A percentile compares a stretch with the other conserved stretches of the same genome.
Conservation (phyloP, 2,113 vertebrate species). For the Cheilinus undulatus region DNA sequence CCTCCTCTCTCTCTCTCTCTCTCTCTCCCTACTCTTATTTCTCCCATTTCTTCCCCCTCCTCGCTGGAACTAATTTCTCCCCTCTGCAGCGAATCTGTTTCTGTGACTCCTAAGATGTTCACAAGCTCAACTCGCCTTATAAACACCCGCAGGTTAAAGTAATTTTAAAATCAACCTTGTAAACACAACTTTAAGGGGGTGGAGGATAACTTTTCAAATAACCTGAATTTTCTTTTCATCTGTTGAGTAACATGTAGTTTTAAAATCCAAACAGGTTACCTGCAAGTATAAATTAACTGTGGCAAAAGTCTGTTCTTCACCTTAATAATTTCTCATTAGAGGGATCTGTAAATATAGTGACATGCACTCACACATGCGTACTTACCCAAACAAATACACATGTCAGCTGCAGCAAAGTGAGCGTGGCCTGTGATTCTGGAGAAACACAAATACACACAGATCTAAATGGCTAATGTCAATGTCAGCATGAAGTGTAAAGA, state of each 20-base stretch:
- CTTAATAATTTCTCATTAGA: conserved; percentile 74
- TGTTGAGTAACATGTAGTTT: conserved; percentile 35
- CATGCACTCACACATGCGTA: conserved; percentile 14
- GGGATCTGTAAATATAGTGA: conserved; percentile 65
- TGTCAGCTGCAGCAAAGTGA: conserved; percentile 55
- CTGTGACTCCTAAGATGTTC: conserved; percentile 75
- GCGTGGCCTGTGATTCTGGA: conserved; percentile 57
- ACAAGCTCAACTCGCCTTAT: conserved; percentile 67
- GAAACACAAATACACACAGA: conserved; percentile 73
- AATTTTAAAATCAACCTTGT: conserved; percentile 75
- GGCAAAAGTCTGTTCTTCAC: conserved; percentile 44
- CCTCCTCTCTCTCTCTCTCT: conserved; percentile 1
- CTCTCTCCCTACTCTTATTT: neutral
- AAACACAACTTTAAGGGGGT: conserved; percentile 55
- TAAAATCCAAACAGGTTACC: conserved; percentile 44
- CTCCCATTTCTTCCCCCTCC: conserved; percentile 1
- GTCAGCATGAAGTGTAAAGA: conserved; percentile 74
- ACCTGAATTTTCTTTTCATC: conserved; percentile 63
- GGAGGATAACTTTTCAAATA: conserved; percentile 47
- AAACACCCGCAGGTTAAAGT: conserved; percentile 75
- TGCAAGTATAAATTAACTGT: conserved; percentile 64
- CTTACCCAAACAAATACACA: conserved; percentile 62
- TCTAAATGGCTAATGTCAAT: conserved; percentile 71
- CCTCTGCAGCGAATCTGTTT: conserved; percentile 59
- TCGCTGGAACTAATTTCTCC: conserved; percentile 76